These are phyloP conservation scores for Lordiphosa clarofinis DNA, from an alignment of 1,140 invertebrate genomes.

Conservation along the genomic window DNA sequence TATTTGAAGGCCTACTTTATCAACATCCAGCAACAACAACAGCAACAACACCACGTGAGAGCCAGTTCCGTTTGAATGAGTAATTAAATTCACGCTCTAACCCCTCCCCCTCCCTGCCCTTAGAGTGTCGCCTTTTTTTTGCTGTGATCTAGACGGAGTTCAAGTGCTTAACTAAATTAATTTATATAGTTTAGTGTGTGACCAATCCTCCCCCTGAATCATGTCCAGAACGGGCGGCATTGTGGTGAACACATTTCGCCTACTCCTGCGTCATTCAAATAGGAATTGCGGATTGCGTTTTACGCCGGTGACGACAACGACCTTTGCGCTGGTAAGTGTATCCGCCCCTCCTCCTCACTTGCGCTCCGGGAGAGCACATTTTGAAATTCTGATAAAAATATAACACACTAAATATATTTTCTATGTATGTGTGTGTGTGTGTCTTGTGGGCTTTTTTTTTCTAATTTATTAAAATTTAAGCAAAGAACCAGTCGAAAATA, in stretches of 20 bases:
- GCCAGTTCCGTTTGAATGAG: neutral
- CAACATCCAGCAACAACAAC: slow-evolving; percentile 3
- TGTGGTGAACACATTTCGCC: slow-evolving; percentile 57
- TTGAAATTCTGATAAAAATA: slow-evolving; percentile 1
- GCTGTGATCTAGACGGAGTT: slow-evolving; percentile 17
- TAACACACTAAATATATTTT: slow-evolving; percentile 1
- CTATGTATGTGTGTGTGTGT: slow-evolving; percentile 5
- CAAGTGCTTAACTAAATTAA: too few species aligned
- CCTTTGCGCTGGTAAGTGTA: slow-evolving; percentile 57
- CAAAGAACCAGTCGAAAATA: too few species aligned
- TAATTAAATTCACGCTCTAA: slow-evolving; percentile 15
- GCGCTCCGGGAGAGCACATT: slow-evolving; percentile 1
- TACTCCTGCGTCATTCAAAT: slow-evolving; percentile 52
- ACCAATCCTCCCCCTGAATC: slow-evolving; percentile 7
- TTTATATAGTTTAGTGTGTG: slow-evolving; percentile 16
- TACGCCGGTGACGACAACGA: slow-evolving; percentile 38
- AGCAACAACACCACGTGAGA: neutral
- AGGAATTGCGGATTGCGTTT: slow-evolving; percentile 45
- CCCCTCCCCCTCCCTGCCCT: neutral
- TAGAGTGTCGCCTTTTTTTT: slow-evolving; percentile 7
- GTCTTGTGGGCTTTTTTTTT: too few species aligned
- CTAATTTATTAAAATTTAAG: slow-evolving; percentile 42
- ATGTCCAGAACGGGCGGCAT: slow-evolving; percentile 62
- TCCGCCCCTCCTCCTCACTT: neutral
- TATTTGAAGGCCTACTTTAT: neutral